A percentile compares a stretch with the other conserved stretches of the same genome.
Evolutionary conservation across 2,888 invertebrate species (phyloP).

Genomic region (Macrophya alboannulata): DNA sequence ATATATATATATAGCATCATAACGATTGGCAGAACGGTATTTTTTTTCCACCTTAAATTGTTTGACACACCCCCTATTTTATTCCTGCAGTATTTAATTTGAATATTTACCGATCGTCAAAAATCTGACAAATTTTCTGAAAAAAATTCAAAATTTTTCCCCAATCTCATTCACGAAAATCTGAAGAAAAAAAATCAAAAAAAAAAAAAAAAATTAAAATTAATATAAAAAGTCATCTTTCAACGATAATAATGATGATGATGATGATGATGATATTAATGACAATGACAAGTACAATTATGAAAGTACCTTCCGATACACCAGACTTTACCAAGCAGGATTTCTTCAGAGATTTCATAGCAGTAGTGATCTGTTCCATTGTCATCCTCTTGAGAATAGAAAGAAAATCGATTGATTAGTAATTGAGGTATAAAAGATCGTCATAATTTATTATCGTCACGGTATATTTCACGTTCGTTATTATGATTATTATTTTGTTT

Average conservation of each 20-base stretch:
- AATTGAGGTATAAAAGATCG: not conserved
- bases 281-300: not conserved
- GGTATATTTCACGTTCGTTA: not conserved
- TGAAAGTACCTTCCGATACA: constrained; percentile 80
- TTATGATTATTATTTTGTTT: not conserved
- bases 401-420: constrained; percentile 31
- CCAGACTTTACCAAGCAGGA: constrained; percentile 85
- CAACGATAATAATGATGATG: no score
- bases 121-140: not conserved
- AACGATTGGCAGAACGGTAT: no score
- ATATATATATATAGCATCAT: no score
- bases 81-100: not conserved
- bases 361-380: constrained; percentile 84
- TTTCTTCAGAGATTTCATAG: constrained; percentile 85
- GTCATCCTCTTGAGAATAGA: constrained; percentile 63
- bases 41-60: no score
- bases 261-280: no score
- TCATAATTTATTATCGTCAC: not conserved
- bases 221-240: no score
- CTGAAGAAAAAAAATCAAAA: not conserved
- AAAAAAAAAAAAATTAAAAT: not conserved
- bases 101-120: not conserved
- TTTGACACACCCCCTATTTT: not conserved
- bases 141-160: not conserved
- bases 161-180: not conserved